phyloP scores from a whole-genome alignment of 1,140 invertebrate species.

The Gonatopus flavifemur region DNA sequence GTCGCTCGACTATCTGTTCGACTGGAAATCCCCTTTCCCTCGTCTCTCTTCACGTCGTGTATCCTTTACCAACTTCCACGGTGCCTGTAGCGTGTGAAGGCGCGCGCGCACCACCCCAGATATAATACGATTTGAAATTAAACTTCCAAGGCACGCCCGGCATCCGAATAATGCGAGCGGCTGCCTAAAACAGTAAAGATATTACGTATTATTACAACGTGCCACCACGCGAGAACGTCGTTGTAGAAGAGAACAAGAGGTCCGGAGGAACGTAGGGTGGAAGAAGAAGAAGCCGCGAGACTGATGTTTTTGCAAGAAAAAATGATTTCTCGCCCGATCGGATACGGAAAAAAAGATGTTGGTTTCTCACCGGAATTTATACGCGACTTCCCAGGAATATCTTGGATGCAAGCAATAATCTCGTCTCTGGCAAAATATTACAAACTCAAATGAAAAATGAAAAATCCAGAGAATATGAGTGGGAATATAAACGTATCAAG shows the following conservation, averaged over 20 bases:
- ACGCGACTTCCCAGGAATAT: too few species aligned
- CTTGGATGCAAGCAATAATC: too few species aligned
- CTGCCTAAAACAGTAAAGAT: slow-evolving; percentile 55
- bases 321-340: too few species aligned
- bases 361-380: too few species aligned
- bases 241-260: too few species aligned
- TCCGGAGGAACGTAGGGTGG: not conserved
- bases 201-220: slow-evolving; percentile 54
- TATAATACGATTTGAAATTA: slow-evolving; percentile 55
- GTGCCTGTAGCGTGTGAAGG: slow-evolving; percentile 17
- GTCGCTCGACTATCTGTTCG: not conserved
- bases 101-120: slow-evolving; percentile 27
- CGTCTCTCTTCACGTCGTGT: not conserved
- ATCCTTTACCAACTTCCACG: slow-evolving; percentile 7
- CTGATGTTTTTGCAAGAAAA: not conserved
- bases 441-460: too few species aligned
- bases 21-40: not conserved
- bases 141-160: slow-evolving; percentile 50
- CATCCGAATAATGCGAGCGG: slow-evolving; percentile 51
- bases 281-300: slow-evolving; percentile 7
- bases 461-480: too few species aligned
- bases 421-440: too few species aligned
- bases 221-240: slow-evolving; percentile 26
- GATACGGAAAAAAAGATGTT: too few species aligned
- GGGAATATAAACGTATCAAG: too few species aligned